Conservation (phyloP, 2,797 vertebrate genomes). For the Naso thynnoides region DNA sequence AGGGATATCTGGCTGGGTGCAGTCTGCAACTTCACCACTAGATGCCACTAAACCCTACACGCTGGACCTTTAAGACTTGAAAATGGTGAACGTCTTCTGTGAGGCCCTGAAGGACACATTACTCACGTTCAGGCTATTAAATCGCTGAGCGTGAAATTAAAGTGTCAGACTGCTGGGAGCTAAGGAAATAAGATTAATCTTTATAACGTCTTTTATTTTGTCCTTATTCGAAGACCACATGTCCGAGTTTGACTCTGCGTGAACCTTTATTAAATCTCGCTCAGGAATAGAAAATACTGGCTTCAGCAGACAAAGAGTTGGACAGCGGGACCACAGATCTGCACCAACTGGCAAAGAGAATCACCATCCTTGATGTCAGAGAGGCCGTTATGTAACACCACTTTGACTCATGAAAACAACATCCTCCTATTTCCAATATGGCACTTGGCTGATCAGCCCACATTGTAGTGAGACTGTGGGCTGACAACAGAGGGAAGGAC, state of each 20-base stretch:
- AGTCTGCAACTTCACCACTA: too few species aligned
- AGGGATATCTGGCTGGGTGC: too few species aligned
- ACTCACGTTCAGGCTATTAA: slow-evolving; percentile 16
- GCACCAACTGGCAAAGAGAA: slow-evolving; percentile 42
- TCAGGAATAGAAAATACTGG: slow-evolving; percentile 24
- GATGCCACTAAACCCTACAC: too few species aligned
- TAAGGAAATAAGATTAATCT: slow-evolving; percentile 15
- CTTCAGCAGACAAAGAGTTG: slow-evolving; percentile 11
- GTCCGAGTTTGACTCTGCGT: slow-evolving; percentile 42
- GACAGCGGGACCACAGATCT: slow-evolving; percentile 31
- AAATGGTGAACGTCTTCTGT: background rate
- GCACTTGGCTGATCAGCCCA: slow-evolving; percentile 68
- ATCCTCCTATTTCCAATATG: slow-evolving; percentile 61
- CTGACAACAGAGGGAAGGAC: background rate
- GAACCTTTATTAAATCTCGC: slow-evolving; percentile 49
- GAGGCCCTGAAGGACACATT: slow-evolving; percentile 1
- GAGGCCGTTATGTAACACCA: slow-evolving; percentile 64
- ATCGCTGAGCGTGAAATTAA: slow-evolving; percentile 43
- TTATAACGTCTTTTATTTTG: slow-evolving; percentile 27
- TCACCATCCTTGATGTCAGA: slow-evolving; percentile 26
- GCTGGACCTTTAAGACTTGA: background rate
- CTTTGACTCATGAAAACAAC: slow-evolving; percentile 74
- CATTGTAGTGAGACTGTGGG: slow-evolving; percentile 26
- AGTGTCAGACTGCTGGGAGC: slow-evolving; percentile 31
- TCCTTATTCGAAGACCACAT: slow-evolving; percentile 48